Evolutionary conservation across 2,797 vertebrate genomes (phyloP).

Genomic region (Falco peregrinus): DNA sequence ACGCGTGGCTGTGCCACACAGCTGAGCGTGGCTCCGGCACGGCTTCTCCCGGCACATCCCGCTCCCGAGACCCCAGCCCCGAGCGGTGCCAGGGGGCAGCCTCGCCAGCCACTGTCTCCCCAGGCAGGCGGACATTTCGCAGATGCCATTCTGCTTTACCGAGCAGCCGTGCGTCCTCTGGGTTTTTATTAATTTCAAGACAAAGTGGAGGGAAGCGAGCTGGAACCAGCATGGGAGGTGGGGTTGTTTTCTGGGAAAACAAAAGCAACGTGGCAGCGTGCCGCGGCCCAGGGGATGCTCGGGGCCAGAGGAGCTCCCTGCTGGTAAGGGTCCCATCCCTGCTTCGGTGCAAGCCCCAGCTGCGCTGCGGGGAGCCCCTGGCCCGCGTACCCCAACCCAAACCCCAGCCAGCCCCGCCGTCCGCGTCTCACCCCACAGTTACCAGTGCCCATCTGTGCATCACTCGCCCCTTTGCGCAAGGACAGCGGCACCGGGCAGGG

Average conservation of each 20-base stretch:
- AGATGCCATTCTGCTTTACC: constrained; percentile 33
- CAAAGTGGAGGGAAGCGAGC: constrained; percentile 30
- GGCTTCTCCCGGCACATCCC: not conserved
- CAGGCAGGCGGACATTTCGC: not conserved
- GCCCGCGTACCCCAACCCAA: not conserved
- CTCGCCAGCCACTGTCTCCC: not conserved
- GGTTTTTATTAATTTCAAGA: not conserved
- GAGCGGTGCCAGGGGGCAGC: rapidly evolving
- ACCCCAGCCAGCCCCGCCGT: rapidly evolving
- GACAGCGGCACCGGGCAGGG: not conserved
- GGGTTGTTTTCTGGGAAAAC: constrained; percentile 59
- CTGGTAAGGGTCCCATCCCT: not conserved
- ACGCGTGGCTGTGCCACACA: rapidly evolving
- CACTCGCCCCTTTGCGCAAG: rapidly evolving
- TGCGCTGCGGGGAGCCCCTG: rapidly evolving
- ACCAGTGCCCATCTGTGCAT: rapidly evolving
- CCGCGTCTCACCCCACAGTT: rapidly evolving
- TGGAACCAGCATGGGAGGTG: constrained; percentile 24
- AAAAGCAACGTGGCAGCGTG: not conserved
- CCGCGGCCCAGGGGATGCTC: not conserved
- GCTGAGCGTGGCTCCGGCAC: not conserved
- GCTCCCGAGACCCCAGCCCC: rapidly evolving
- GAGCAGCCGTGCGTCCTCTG: not conserved
- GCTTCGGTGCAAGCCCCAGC: rapidly evolving
- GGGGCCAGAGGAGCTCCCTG: not conserved